These are phyloP conservation scores for Nanorana parkeri DNA, from an alignment of 2,113 vertebrate species.

Conservation along the genomic window DNA sequence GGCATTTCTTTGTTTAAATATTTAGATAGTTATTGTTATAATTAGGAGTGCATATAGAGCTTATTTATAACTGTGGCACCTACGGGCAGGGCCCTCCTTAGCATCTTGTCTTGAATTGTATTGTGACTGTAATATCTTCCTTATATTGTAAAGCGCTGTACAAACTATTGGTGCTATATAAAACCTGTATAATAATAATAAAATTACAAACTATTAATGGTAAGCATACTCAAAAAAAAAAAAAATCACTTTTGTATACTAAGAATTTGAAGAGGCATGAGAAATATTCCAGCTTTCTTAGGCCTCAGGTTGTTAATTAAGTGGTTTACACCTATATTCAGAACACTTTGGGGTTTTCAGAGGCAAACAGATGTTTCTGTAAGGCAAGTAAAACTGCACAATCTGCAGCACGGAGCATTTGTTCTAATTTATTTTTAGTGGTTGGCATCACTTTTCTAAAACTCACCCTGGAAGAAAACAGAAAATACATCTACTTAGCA, in stretches of 20 bases:
- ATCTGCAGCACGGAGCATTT: conserved; percentile 31
- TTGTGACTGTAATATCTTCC: too few species aligned
- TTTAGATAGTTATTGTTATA: too few species aligned
- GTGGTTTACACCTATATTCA: conserved; percentile 28
- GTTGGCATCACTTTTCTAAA: conserved; percentile 17
- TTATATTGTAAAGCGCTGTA: too few species aligned
- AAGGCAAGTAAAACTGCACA: conserved; percentile 39
- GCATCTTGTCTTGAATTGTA: too few species aligned
- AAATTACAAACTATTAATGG: too few species aligned
- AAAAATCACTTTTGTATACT: not conserved
- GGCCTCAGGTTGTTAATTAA: conserved; percentile 39
- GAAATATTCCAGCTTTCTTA: conserved; percentile 16
- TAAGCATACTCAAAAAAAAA: not conserved
- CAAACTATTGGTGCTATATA: too few species aligned
- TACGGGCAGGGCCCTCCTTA: too few species aligned
- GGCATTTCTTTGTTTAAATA: too few species aligned
- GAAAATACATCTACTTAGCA: not conserved
- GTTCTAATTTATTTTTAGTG: conserved; percentile 36
- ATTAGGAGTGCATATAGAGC: too few species aligned
- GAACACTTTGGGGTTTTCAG: conserved; percentile 26
- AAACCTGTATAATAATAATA: too few species aligned
- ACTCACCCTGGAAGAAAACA: conserved; percentile 12
- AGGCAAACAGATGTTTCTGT: conserved; percentile 45
- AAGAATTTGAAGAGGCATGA: not conserved
- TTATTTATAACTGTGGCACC: too few species aligned